A percentile compares a stretch with the other conserved stretches of the same genome.
These are phyloP conservation scores for Frieseomelitta varia DNA, from an alignment of 1,140 invertebrate genomes.

Conservation along the genomic window DNA sequence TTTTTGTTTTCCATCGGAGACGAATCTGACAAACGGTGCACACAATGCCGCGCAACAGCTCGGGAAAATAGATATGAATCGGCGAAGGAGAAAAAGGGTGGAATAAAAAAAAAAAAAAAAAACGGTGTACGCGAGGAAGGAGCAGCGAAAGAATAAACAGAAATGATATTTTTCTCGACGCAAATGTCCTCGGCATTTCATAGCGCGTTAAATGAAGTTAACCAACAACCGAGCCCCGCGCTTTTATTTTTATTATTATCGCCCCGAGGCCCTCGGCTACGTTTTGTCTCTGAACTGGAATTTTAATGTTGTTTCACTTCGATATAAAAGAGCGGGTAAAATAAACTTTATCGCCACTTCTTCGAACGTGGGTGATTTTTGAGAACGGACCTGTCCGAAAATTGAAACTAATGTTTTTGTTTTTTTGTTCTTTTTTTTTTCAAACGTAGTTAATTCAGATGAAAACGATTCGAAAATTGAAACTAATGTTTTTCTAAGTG, in stretches of 20 bases:
- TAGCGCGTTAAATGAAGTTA: slow-evolving; percentile 6
- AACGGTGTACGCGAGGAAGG: not conserved
- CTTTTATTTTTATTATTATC: not conserved
- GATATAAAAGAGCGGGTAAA: not conserved
- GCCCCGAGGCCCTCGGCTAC: too few species aligned
- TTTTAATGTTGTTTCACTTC: not conserved
- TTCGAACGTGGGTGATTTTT: too few species aligned
- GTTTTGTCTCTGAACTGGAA: not conserved
- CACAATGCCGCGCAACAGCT: slow-evolving; percentile 27
- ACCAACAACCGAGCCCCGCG: not conserved
- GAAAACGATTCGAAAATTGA: too few species aligned
- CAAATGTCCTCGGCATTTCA: slow-evolving; percentile 13
- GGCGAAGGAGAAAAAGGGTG: not conserved
- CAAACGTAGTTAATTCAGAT: too few species aligned
- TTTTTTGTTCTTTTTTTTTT: too few species aligned
- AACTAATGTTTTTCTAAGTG: too few species aligned
- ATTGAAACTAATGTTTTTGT: too few species aligned
- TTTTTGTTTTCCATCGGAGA: not conserved
- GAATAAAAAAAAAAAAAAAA: not conserved
- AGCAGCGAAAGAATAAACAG: not conserved
- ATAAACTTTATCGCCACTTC: too few species aligned
- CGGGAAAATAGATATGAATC: slow-evolving; percentile 29
- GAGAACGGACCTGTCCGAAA: too few species aligned
- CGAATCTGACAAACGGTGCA: not conserved
- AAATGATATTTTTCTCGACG: slow-evolving; percentile 21